Evolutionary conservation across 2,888 invertebrate species (phyloP).

Genomic region (Agonopterix subpropinquella): DNA sequence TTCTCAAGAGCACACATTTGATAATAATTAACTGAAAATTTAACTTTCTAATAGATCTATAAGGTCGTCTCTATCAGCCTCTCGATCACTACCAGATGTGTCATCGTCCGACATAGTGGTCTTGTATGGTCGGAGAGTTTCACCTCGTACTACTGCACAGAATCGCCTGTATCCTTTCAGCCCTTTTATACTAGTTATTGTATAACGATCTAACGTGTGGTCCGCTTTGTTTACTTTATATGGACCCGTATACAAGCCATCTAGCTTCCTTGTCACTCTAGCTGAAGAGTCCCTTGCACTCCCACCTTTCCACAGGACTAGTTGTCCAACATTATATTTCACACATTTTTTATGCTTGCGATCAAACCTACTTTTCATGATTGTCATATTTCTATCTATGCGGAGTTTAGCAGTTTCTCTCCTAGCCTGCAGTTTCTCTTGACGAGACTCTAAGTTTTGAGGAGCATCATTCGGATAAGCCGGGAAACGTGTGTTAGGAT

Average conservation of each 20-base stretch:
- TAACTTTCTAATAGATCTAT: slow-evolving; percentile 17
- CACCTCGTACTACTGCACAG: slow-evolving; percentile 8
- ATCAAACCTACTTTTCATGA: slow-evolving; percentile 11
- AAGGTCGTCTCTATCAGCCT: slow-evolving; percentile 15
- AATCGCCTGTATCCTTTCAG: slow-evolving; percentile 12
- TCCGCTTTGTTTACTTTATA: slow-evolving; percentile 5
- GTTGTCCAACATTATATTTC: slow-evolving; percentile 9
- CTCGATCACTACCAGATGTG: slow-evolving; percentile 9
- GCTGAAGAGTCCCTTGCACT: not conserved
- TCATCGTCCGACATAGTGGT: slow-evolving; percentile 8
- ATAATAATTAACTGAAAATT: not conserved
- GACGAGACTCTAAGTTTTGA: not conserved
- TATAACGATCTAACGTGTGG: slow-evolving; percentile 9
- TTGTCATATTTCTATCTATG: slow-evolving; percentile 10
- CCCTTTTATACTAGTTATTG: slow-evolving; percentile 10
- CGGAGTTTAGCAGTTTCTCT: slow-evolving; percentile 8
- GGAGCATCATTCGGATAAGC: not conserved
- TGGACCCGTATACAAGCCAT: slow-evolving; percentile 1
- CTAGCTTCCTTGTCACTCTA: not conserved
- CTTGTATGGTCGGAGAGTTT: slow-evolving; percentile 12
- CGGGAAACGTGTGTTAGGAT: not conserved
- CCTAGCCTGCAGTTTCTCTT: slow-evolving; percentile 1
- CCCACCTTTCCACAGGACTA: slow-evolving; percentile 2
- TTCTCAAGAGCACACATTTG: too few relatives aligned
- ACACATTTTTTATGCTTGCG: slow-evolving; percentile 8